Evolutionary conservation across 2,113 vertebrate genomes (phyloP).

Genomic region (Penelope pileata): DNA sequence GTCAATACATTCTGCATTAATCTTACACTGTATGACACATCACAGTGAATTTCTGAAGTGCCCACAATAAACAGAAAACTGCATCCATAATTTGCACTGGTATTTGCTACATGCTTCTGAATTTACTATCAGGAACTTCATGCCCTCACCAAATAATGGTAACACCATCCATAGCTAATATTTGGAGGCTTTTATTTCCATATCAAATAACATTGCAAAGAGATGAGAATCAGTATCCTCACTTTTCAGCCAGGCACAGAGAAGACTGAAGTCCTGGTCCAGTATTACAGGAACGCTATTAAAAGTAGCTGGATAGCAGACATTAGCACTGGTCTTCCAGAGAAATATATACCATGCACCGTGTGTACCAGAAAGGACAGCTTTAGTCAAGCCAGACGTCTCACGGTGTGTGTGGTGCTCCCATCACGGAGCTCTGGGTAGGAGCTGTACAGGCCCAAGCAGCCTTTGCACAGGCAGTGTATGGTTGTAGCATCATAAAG

Average conservation of each 20-base stretch:
- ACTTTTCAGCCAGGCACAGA: neutral
- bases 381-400: neutral
- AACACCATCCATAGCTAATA: neutral
- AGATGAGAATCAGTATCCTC: neutral
- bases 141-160: neutral
- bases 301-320: neutral
- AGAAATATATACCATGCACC: neutral
- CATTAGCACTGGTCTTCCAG: neutral
- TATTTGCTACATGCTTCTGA: neutral
- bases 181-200: neutral
- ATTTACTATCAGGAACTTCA: neutral
- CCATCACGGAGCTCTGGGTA: neutral
- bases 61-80: neutral
- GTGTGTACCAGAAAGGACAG: accelerated
- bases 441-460: accelerated
- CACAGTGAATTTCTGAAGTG: neutral
- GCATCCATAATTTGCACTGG: neutral
- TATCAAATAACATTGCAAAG: neutral
- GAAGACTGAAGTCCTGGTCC: neutral
- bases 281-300: no score
- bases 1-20: neutral
- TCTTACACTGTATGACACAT: neutral
- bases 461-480: neutral
- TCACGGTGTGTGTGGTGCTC: accelerated
- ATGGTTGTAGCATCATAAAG: accelerated